Evolutionary conservation across 2,797 vertebrate genomes (phyloP).

Genomic region (Gadopsis marmoratus): DNA sequence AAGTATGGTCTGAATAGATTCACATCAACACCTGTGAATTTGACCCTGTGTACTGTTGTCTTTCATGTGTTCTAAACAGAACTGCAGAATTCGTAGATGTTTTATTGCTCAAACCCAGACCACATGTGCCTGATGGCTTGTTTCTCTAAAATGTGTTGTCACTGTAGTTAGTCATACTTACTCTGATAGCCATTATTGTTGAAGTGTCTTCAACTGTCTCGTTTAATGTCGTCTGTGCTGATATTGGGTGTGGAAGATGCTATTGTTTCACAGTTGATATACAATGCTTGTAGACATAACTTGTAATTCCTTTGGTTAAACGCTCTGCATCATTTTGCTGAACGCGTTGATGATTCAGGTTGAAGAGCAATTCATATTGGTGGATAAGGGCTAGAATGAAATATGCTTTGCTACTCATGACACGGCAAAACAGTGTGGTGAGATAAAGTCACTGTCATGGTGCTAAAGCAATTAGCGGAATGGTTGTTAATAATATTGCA

Average conservation of each 20-base stretch:
- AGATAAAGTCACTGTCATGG: slow-evolving; percentile 52
- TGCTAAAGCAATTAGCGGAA: slow-evolving; percentile 64
- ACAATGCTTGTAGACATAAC: background rate
- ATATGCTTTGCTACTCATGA: background rate
- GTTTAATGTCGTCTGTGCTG: background rate
- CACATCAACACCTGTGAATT: background rate
- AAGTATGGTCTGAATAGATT: too few species aligned
- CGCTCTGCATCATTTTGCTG: too few species aligned
- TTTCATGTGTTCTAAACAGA: background rate
- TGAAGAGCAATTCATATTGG: background rate
- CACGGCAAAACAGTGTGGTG: slow-evolving; percentile 18
- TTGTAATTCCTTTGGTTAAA: background rate
- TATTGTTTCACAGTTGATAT: background rate
- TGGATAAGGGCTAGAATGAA: background rate
- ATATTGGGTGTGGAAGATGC: background rate
- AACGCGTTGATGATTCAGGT: background rate
- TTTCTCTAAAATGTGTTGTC: background rate
- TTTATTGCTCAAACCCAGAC: background rate
- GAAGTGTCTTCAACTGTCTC: background rate
- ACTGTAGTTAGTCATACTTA: background rate
- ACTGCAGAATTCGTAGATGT: background rate
- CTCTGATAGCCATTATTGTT: background rate
- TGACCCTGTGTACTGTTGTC: background rate
- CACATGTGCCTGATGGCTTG: background rate
- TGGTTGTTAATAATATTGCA: slow-evolving; percentile 52